These are phyloP conservation scores for Xiphias gladius DNA, from an alignment of 2,113 vertebrate genomes.

Conservation along the genomic window DNA sequence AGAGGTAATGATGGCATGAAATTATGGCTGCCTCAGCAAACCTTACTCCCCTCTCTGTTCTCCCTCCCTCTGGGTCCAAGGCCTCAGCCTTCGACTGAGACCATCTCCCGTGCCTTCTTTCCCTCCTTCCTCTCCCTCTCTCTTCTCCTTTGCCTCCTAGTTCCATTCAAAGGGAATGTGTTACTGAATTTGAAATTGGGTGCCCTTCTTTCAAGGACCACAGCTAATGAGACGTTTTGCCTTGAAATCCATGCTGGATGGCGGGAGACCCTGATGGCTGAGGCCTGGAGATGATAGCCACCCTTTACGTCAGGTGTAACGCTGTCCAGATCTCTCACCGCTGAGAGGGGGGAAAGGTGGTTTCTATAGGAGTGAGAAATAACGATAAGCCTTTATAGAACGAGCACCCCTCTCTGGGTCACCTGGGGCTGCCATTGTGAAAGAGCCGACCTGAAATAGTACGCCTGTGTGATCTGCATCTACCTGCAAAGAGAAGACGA, in stretches of 20 bases:
- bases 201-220: slow-evolving; percentile 84
- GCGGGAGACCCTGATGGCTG: slow-evolving; percentile 72
- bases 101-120: slow-evolving; percentile 68
- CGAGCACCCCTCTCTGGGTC: slow-evolving; percentile 59
- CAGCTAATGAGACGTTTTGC: slow-evolving; percentile 86
- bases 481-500: slow-evolving; percentile 50
- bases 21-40: slow-evolving; percentile 81
- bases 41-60: slow-evolving; percentile 66
- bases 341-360: slow-evolving; percentile 58
- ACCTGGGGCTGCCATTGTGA: slow-evolving; percentile 74
- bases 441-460: slow-evolving; percentile 60
- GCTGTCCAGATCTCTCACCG: slow-evolving; percentile 61
- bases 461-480: slow-evolving; percentile 66
- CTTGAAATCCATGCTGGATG: slow-evolving; percentile 82
- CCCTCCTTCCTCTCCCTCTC: slow-evolving; percentile 61
- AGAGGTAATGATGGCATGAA: slow-evolving; percentile 83
- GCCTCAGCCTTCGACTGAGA: slow-evolving; percentile 75
- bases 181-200: slow-evolving; percentile 86
- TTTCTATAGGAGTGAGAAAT: slow-evolving; percentile 60
- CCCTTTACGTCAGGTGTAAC: slow-evolving; percentile 68
- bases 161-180: slow-evolving; percentile 86
- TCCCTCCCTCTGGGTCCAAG: slow-evolving; percentile 78
- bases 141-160: slow-evolving; percentile 70
- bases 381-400: slow-evolving; percentile 65
- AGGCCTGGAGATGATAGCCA: slow-evolving; percentile 76